Evolutionary conservation across 2,797 vertebrate species (phyloP), one percentile per base, ranked within the genome.

Genomic region (Pseudochaenichthys georgianus): DNA sequence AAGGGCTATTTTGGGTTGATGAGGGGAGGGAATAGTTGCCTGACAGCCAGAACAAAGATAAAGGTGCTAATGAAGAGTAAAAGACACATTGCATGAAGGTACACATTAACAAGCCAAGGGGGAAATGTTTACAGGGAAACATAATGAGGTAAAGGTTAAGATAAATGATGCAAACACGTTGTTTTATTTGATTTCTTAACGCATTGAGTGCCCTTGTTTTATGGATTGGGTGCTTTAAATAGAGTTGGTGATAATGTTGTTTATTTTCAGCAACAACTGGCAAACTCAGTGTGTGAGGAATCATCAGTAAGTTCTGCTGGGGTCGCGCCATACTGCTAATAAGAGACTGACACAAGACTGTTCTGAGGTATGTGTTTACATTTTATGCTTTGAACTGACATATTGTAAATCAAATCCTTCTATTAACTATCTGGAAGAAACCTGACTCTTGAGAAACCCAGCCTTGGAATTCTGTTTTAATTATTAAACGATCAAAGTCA

Each of bases 1-100:
- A 78, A 74, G 57, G 68, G 17, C 69, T 84, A 82, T 87, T 88
- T 81, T 67, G 41, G 71, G 66, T 75, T 67, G 60, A 75, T 23
- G 57, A 66, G 55, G 68, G 57, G 50, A 70, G 70, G 64, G 74
- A 84, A 83, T 77, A 62, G 51, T 81, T 82, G 63, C 59, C 64
- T 79, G 73, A 78, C 86, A 87, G 81, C 55, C 69, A 63, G 60
- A 10, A 70, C 73, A 72, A 64, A 78, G 77, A 82, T 79, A 75
- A 83, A 74, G 17, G 43, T 75, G 54, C 31, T 61, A 67, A 78
- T 59, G 19, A 54, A 47, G 67, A 59, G 48, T 45, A 31, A 70
- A 78, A 70, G 31, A 59, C 19, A 61, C 62, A 71, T 62, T 45
- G 64, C 55, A 75, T 12, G 47, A 67, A 73, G 42, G 47, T 45